Percentiles rank a stretch among this genome's conserved stretches.
phyloP scores from a whole-genome alignment of 2,113 vertebrate species.

The Chloropsis hardwickii region DNA sequence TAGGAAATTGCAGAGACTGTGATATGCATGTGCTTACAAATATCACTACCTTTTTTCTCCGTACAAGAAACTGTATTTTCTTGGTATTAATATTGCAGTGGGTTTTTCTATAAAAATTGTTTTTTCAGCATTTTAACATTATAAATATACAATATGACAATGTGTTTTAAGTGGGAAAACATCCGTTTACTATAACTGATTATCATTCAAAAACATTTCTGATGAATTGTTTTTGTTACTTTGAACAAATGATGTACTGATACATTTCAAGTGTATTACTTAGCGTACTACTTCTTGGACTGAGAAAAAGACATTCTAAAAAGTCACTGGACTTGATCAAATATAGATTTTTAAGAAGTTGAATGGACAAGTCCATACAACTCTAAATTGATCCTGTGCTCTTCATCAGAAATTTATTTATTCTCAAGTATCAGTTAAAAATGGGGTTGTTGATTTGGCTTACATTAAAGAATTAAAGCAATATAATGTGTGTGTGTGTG shows the following conservation, averaged over 20 bases:
- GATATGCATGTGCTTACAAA: not conserved
- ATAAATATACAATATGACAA: not conserved
- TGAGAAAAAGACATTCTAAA: not conserved
- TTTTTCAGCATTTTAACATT: not conserved
- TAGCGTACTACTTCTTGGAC: not conserved
- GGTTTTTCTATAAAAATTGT: rapidly evolving
- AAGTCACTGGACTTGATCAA: not conserved
- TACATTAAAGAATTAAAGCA: not conserved
- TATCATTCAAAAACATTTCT: not conserved
- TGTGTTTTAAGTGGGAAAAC: not conserved
- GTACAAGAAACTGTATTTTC: not conserved
- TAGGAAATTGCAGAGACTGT: not conserved
- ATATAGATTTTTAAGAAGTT: not conserved
- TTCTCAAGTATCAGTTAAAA: not conserved
- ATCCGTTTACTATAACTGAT: not conserved
- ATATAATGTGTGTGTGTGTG: not conserved
- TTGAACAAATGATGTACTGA: not conserved
- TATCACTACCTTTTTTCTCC: not conserved
- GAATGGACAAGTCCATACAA: not conserved
- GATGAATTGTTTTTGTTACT: not conserved
- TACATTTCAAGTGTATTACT: not conserved
- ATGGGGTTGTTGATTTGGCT: not conserved
- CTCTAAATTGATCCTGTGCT: not conserved
- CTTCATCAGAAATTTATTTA: not conserved
- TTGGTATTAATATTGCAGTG: not conserved